Conservation (phyloP, 2,888 invertebrate genomes). For the Callyntrura sp. region DNA sequence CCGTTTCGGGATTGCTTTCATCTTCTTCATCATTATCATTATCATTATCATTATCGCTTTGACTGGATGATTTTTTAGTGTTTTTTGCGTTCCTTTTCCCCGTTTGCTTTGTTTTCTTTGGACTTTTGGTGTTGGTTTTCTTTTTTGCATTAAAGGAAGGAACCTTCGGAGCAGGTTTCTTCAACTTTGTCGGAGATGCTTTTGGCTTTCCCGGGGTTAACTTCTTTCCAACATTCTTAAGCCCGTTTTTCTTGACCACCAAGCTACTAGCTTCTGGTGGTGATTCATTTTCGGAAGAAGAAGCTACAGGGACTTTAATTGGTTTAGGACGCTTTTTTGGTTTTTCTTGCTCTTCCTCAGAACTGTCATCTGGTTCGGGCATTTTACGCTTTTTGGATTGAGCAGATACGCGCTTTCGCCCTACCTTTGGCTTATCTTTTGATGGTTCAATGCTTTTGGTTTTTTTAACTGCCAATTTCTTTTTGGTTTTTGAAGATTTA, state of each 20-base stretch:
- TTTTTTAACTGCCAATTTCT: slow-evolving; percentile 25
- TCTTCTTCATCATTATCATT: not conserved
- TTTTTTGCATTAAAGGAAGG: not conserved
- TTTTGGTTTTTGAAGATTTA: slow-evolving; percentile 37
- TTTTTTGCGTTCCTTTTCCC: not conserved
- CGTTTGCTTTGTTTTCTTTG: slow-evolving; percentile 6
- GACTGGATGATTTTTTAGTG: not conserved
- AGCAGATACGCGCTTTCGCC: not conserved
- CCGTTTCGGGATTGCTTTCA: not conserved
- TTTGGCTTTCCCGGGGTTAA: slow-evolving; percentile 31
- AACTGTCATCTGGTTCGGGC: not conserved
- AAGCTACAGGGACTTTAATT: not conserved
- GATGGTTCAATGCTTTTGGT: not conserved
- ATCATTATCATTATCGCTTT: not conserved
- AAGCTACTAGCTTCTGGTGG: slow-evolving; percentile 32
- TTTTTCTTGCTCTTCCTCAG: slow-evolving; percentile 24
- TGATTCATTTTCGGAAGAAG: not conserved
- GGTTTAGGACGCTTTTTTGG: slow-evolving; percentile 25
- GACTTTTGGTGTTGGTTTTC: slow-evolving; percentile 51
- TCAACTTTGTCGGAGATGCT: not conserved
- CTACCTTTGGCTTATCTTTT: slow-evolving; percentile 33
- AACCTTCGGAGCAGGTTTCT: slow-evolving; percentile 5
- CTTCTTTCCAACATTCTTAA: slow-evolving; percentile 49
- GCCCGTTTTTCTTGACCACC: slow-evolving; percentile 33
- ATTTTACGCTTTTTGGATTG: slow-evolving; percentile 37